These are phyloP conservation scores for Saguinus imperator DNA, from an alignment of 2,113 vertebrate genomes.

Conservation along the genomic window DNA sequence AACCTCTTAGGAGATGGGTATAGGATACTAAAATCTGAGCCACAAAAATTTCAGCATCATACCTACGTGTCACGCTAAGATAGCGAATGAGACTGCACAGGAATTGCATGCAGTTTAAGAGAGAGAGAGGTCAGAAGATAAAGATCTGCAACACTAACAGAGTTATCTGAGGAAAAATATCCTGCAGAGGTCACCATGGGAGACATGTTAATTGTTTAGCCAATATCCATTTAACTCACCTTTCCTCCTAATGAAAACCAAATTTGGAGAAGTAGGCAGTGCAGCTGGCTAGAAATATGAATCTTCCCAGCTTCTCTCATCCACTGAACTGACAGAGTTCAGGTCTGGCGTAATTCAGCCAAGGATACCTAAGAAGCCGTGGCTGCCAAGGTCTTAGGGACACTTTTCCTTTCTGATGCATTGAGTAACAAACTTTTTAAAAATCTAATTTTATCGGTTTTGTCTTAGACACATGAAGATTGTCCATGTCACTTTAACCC, in stretches of 20 bases:
- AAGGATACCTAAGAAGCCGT: neutral
- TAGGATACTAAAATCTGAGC: neutral
- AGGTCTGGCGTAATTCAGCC: too few relatives aligned
- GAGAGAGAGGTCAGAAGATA: neutral
- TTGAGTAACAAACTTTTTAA: too few relatives aligned
- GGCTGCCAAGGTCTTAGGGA: neutral
- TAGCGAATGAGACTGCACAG: rapidly evolving
- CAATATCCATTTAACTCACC: neutral
- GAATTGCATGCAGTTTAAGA: neutral
- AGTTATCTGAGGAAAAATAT: neutral
- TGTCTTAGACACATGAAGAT: neutral
- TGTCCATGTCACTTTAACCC: too few relatives aligned
- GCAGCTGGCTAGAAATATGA: neutral
- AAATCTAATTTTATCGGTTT: neutral
- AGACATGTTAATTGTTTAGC: neutral
- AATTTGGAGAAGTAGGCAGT: neutral
- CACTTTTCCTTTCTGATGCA: neutral
- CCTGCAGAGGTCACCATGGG: neutral
- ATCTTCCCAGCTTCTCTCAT: neutral
- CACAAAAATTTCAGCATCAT: neutral
- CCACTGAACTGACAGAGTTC: neutral
- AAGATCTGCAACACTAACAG: neutral
- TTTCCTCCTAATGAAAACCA: neutral
- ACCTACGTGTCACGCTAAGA: too few relatives aligned
- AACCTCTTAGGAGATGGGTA: neutral